A percentile compares a stretch with the other conserved stretches of the same genome.
phyloP scores from a whole-genome alignment of 1,140 invertebrate genomes.

The Platyscapa corneri region DNA sequence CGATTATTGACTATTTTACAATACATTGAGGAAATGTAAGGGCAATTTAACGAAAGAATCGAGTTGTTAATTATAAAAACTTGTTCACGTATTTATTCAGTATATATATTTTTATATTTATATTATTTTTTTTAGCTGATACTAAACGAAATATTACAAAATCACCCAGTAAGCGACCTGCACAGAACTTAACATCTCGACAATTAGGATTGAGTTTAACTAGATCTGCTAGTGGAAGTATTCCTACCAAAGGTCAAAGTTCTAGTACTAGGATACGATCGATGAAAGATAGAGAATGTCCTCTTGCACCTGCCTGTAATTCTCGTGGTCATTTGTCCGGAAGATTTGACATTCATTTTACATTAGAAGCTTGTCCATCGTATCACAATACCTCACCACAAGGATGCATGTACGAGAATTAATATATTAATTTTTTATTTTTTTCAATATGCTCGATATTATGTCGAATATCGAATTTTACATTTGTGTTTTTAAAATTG shows the following conservation, averaged over 20 bases:
- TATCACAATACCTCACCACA: slow-evolving; percentile 92
- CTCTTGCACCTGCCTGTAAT: slow-evolving; percentile 88
- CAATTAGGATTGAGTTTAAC: slow-evolving; percentile 56
- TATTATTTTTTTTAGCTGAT: slow-evolving; percentile 60
- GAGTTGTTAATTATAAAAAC: no score
- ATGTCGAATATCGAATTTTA: not conserved
- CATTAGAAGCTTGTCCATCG: slow-evolving; percentile 89
- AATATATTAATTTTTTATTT: not conserved
- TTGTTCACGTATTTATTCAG: not conserved
- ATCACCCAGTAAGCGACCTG: slow-evolving; percentile 78
- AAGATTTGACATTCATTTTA: slow-evolving; percentile 87
- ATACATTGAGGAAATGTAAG: not conserved
- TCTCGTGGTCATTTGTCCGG: slow-evolving; percentile 93
- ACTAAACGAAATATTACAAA: slow-evolving; percentile 76
- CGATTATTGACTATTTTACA: not conserved
- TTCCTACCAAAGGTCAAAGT: slow-evolving; percentile 61
- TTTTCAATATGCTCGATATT: not conserved
- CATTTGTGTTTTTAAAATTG: not conserved
- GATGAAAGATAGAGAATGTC: slow-evolving; percentile 84
- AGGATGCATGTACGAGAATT: slow-evolving; percentile 83
- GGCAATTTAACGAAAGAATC: no score
- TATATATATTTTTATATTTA: not conserved
- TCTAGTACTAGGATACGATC: slow-evolving; percentile 67
- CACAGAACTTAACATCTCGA: slow-evolving; percentile 62
- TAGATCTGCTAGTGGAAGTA: slow-evolving; percentile 61